phyloP scores from a whole-genome alignment of 2,888 invertebrate genomes.

The Spicauda simplicius region DNA sequence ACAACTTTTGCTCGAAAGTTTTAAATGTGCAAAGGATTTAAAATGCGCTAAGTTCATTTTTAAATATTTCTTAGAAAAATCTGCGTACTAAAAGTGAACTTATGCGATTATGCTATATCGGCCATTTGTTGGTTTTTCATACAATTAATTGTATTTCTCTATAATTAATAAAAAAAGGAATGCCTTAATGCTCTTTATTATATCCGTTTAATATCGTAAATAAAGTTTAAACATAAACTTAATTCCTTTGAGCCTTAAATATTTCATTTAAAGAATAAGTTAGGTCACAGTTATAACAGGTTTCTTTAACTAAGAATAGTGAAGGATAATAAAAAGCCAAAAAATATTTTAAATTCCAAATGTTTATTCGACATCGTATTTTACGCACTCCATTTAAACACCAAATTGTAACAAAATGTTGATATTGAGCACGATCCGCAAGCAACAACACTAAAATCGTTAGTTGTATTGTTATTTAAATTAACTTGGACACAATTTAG shows the following conservation, averaged over 20 bases:
- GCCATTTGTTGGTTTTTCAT: too few relatives aligned
- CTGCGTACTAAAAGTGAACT: too few relatives aligned
- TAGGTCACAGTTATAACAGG: too few relatives aligned
- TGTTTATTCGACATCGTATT: slow-evolving; percentile 80
- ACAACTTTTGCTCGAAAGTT: too few relatives aligned
- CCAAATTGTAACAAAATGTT: slow-evolving; percentile 84
- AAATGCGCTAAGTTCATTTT: too few relatives aligned
- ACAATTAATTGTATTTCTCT: too few relatives aligned
- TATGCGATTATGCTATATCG: too few relatives aligned
- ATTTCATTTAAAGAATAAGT: too few relatives aligned
- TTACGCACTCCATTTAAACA: slow-evolving; percentile 77
- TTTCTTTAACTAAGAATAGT: too few relatives aligned
- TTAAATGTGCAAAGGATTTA: too few relatives aligned
- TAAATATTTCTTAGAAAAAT: too few relatives aligned
- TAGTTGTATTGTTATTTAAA: not conserved
- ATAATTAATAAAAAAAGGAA: not conserved
- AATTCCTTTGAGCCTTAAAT: too few relatives aligned
- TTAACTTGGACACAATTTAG: not conserved
- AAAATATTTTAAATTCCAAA: slow-evolving; percentile 42
- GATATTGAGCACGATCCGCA: slow-evolving; percentile 45
- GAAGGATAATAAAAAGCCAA: slow-evolving; percentile 19
- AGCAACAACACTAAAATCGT: slow-evolving; percentile 19
- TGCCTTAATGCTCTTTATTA: not conserved
- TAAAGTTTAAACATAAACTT: not conserved
- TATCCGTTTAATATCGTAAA: not conserved